Percentiles rank a stretch among this genome's conserved stretches.
phyloP scores from a whole-genome alignment of 2,113 vertebrate species.

The Grantiella picta region DNA sequence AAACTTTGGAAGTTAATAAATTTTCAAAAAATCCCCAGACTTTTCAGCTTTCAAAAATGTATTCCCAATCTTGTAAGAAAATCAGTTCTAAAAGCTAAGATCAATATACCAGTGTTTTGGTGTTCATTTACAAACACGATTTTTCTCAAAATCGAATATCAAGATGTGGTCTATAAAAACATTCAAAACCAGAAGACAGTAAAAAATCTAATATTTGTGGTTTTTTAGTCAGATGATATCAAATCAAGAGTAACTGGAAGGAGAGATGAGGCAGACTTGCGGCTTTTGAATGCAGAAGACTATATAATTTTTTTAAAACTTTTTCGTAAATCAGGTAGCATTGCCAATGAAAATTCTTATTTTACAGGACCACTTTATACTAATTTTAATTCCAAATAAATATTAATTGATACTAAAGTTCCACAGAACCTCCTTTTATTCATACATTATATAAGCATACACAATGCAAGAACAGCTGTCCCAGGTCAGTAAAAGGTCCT shows the following conservation, averaged over 20 bases:
- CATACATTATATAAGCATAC: background rate
- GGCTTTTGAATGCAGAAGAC: background rate
- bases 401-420: background rate
- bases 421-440: background rate
- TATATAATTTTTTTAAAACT: background rate
- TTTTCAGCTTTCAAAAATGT: background rate
- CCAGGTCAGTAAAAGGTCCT: background rate
- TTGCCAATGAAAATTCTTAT: background rate
- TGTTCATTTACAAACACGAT: background rate
- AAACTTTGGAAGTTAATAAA: background rate
- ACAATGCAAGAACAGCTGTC: background rate
- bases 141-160: background rate
- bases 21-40: background rate
- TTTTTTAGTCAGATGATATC: background rate
- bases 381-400: background rate
- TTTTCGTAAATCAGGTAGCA: background rate
- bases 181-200: background rate
- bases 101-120: background rate
- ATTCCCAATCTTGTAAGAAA: background rate
- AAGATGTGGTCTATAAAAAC: background rate
- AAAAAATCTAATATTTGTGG: background rate
- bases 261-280: background rate
- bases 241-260: background rate
- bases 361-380: background rate
- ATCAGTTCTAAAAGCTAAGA: background rate